These are phyloP conservation scores for Pollenia labialis DNA, from an alignment of 2,888 invertebrate species.

Conservation along the genomic window DNA sequence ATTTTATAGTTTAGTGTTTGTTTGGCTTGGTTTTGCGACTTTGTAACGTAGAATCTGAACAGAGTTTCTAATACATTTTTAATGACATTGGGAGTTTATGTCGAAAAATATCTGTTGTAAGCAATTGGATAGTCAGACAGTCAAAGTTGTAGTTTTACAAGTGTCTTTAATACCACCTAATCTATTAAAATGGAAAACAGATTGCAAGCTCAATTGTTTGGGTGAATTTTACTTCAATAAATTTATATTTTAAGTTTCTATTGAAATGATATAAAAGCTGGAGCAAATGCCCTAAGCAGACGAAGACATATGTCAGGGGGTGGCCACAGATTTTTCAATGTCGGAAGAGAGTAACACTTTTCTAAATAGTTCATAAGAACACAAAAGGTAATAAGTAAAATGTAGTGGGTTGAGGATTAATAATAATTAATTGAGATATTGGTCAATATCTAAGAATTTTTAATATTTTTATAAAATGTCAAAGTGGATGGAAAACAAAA, in stretches of 20 bases:
- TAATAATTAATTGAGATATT: too few species aligned
- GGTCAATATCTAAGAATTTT: too few species aligned
- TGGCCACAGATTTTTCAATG: too few species aligned
- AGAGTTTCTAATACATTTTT: slow-evolving; percentile 12
- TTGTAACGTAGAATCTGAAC: not conserved
- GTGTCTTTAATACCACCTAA: slow-evolving; percentile 80
- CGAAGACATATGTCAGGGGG: not conserved
- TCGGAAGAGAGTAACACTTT: too few species aligned
- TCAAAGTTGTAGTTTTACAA: slow-evolving; percentile 54
- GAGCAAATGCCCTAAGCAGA: not conserved
- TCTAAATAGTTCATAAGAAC: too few species aligned
- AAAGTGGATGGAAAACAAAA: too few species aligned
- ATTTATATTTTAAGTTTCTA: not conserved
- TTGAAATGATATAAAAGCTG: not conserved
- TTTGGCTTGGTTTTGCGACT: not conserved
- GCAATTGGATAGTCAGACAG: not conserved
- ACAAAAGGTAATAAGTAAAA: too few species aligned
- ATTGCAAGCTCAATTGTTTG: slow-evolving; percentile 60
- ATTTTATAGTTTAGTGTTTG: slow-evolving; percentile 62
- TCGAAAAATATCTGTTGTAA: not conserved
- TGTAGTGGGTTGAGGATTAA: too few species aligned
- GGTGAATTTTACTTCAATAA: slow-evolving; percentile 6
- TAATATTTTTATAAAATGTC: too few species aligned
- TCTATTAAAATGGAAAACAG: slow-evolving; percentile 81
- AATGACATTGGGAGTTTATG: slow-evolving; percentile 1